phyloP scores from a whole-genome alignment of 2,113 vertebrate species.

The Himantopus leucocephalus region DNA sequence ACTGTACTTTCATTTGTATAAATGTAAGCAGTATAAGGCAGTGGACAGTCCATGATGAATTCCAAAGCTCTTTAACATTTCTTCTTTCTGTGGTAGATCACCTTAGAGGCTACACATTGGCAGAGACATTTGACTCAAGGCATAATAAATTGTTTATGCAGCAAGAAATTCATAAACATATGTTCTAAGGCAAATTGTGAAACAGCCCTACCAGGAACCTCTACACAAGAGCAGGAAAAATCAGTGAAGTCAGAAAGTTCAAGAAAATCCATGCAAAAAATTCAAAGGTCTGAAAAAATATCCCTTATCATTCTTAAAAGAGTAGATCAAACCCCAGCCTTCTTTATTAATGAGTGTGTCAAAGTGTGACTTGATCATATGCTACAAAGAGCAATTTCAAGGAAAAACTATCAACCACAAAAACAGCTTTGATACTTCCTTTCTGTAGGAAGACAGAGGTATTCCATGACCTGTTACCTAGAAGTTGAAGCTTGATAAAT shows the following conservation, averaged over 20 bases:
- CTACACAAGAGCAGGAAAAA: background rate
- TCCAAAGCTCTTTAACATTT: background rate
- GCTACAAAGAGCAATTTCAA: background rate
- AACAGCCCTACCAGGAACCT: background rate
- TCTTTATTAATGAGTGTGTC: background rate
- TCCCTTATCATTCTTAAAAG: background rate
- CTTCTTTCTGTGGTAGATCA: background rate
- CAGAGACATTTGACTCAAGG: background rate
- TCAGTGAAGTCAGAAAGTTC: background rate
- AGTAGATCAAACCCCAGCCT: background rate
- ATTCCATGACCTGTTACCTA: background rate
- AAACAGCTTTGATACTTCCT: background rate
- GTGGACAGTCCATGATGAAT: background rate
- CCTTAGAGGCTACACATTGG: background rate
- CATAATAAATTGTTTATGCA: background rate
- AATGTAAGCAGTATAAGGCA: background rate
- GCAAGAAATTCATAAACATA: background rate
- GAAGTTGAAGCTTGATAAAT: background rate
- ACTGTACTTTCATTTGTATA: background rate
- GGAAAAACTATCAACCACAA: background rate
- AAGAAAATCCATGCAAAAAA: background rate
- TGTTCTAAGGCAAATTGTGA: background rate
- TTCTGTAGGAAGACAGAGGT: background rate
- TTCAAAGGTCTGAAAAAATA: background rate
- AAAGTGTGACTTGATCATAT: background rate